phyloP scores from a whole-genome alignment of 2,797 vertebrate species.

The Brachyrhaphis roseni region DNA sequence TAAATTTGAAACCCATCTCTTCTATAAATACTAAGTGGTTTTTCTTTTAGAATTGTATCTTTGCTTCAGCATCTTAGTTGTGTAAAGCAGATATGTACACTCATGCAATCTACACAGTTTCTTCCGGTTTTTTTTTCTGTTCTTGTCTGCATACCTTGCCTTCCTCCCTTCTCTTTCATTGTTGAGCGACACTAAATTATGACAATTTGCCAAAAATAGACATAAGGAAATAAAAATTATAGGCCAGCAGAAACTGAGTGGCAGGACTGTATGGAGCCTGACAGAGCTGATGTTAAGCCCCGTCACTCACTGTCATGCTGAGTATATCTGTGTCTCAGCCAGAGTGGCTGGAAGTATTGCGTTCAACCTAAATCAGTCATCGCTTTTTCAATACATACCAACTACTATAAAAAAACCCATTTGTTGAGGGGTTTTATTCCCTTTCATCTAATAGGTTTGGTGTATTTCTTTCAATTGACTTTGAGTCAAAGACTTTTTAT shows the following conservation, averaged over 20 bases:
- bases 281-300: constrained; percentile 63
- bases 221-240: constrained; percentile 59
- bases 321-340: constrained; percentile 42
- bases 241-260: constrained; percentile 61
- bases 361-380: constrained; percentile 44
- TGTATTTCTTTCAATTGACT: neutral
- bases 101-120: neutral
- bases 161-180: constrained; percentile 12
- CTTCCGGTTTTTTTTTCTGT: neutral
- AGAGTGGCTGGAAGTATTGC: constrained; percentile 30
- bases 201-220: constrained; percentile 59
- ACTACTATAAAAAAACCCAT: neutral
- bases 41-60: neutral
- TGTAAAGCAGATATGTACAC: neutral
- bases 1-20: neutral
- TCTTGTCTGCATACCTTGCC: constrained; percentile 6
- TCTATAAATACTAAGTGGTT: neutral
- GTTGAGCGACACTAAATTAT: constrained; percentile 33
- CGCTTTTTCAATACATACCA: constrained; percentile 11
- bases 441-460: neutral
- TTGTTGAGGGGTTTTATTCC: constrained; percentile 13
- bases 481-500: neutral
- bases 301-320: constrained; percentile 69
- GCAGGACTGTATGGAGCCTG: constrained; percentile 52
- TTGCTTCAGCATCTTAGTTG: neutral